phyloP scores from a whole-genome alignment of 1,140 invertebrate genomes.

The Leguminivora glycinivorella region DNA sequence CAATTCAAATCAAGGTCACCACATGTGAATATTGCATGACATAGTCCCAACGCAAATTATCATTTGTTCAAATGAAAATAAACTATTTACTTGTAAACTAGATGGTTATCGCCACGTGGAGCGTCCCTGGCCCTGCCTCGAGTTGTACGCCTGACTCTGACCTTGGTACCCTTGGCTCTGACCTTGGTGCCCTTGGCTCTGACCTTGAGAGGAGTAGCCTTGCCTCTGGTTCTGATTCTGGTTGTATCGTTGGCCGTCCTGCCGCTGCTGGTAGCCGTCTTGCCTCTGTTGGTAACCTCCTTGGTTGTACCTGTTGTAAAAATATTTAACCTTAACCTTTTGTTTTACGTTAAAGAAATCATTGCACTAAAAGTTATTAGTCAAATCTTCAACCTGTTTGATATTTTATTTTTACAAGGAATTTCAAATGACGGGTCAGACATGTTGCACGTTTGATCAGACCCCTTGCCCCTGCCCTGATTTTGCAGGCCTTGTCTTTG shows the following conservation, averaged over 20 bases:
- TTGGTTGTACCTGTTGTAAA: background rate
- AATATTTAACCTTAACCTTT: too few species aligned
- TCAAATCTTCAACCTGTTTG: too few species aligned
- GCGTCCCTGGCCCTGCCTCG: conserved; percentile 15
- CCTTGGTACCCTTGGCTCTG: conserved; percentile 35
- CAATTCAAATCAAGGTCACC: background rate
- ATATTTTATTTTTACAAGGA: too few species aligned
- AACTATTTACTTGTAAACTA: background rate
- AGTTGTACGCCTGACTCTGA: conserved; percentile 11
- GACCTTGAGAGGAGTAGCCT: conserved; percentile 36
- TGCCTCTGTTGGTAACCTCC: conserved; percentile 1
- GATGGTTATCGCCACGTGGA: conserved; percentile 14
- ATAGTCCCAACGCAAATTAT: background rate
- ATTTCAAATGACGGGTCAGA: too few species aligned
- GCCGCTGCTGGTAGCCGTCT: background rate
- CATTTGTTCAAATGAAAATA: conserved; percentile 4
- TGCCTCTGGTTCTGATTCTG: conserved; percentile 23
- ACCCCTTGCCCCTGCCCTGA: background rate
- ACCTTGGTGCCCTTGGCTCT: background rate
- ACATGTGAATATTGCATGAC: background rate
- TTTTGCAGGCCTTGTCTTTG: conserved; percentile 10
- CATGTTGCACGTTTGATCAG: too few species aligned
- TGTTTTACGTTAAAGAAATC: too few species aligned
- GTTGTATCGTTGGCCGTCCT: conserved; percentile 16
- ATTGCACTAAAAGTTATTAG: too few species aligned